phyloP scores from a whole-genome alignment of 2,797 vertebrate genomes.

The Hemitrygon akajei region DNA sequence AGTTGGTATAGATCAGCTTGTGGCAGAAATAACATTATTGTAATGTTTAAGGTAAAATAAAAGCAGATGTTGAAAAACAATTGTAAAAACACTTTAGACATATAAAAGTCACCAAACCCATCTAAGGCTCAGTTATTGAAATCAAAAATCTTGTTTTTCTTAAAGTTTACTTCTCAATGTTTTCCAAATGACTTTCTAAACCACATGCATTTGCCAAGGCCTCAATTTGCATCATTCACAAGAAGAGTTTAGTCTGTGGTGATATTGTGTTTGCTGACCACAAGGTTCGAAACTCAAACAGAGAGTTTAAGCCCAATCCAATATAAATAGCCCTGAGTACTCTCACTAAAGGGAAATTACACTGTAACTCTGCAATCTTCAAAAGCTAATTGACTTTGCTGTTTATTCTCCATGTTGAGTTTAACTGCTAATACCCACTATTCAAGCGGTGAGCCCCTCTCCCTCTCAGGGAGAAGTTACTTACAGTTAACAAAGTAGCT shows the following conservation, averaged over 20 bases:
- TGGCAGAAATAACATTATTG: background rate
- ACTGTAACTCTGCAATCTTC: too few relatives aligned
- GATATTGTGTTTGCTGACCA: too few relatives aligned
- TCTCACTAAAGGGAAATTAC: too few relatives aligned
- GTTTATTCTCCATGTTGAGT: too few relatives aligned
- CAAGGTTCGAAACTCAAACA: too few relatives aligned
- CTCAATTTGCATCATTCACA: background rate
- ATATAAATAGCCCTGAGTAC: too few relatives aligned
- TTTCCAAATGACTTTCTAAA: background rate
- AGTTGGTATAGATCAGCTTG: background rate
- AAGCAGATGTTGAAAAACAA: slow-evolving; percentile 9
- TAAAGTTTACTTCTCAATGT: background rate
- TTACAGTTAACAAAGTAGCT: too few relatives aligned
- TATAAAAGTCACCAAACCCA: background rate
- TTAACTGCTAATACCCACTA: too few relatives aligned
- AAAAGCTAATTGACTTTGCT: too few relatives aligned
- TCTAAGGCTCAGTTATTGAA: background rate
- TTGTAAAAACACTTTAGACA: background rate
- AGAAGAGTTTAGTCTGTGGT: background rate
- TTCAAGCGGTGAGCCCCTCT: too few relatives aligned
- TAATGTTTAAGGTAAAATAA: slow-evolving; percentile 16
- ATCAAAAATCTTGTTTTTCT: slow-evolving; percentile 15
- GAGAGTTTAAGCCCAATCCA: too few relatives aligned
- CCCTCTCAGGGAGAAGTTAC: too few relatives aligned
- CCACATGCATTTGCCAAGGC: background rate